Evolutionary conservation across 2,113 vertebrate species (phyloP), one percentile per base, ranked within the genome.

Genomic region (Strix aluco): DNA sequence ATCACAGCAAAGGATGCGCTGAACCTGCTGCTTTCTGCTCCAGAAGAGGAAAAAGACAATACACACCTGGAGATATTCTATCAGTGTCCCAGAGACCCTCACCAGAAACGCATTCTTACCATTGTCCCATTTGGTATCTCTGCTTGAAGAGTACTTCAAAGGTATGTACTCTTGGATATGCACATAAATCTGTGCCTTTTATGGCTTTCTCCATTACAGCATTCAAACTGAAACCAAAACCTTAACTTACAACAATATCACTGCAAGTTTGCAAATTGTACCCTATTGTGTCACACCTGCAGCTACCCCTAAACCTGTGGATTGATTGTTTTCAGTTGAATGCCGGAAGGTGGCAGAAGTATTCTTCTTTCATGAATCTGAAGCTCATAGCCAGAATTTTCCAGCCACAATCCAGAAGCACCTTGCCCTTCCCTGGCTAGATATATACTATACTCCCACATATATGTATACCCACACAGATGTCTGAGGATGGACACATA

Each of bases 401-500:
- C 51, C 29, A 23, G 51, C 29, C 51, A 52, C 30, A 70, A 44
- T 16, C 27, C 59, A 61, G 25, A 85, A 40, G 9, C 32, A 40
- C 8, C 18, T 30, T 61, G 30, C 20, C 32, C 49, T 59, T 65
- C 26, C 17, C 85, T 18, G 29, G 12, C 26, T 23, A 91, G 61
- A 74, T 30, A 62, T 0, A 15, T 8, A 30, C 0, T 34, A 25
- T 26, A 11, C 12, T 61, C 19, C 13, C 38, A 74, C 16, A 46
- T 6, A n/a, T 5, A n/a, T 3, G 4, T 25, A 15, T 13, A 55
- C 2, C 2, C 15, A 38, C 3, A 17, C 9, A 23, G 5, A 13
- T 40, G 17, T 27, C 57, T 32, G n/a, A 10, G 18, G n/a, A 73
- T 1, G 4, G 46, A 29, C 9, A 62, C 5, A 23, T 2, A 7